A percentile compares a stretch with the other conserved stretches of the same genome.
phyloP scores from a whole-genome alignment of 2,797 vertebrate genomes.

The Pipistrellus kuhlii region DNA sequence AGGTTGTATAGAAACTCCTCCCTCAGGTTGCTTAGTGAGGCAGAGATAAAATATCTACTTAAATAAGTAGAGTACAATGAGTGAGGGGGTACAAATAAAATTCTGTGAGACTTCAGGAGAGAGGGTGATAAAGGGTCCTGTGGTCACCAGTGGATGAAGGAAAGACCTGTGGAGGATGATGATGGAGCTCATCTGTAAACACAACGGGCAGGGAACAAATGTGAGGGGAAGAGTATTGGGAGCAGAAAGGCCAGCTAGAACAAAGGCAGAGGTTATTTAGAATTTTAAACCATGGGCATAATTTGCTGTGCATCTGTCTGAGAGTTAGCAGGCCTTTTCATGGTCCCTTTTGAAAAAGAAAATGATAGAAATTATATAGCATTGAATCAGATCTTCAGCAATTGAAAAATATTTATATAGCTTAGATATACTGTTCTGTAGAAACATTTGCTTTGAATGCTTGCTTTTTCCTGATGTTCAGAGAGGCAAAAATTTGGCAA shows the following conservation, averaged over 20 bases:
- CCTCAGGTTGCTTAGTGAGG: neutral
- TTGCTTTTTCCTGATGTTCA: neutral
- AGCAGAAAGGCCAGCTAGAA: neutral
- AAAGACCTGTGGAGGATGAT: neutral
- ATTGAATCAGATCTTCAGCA: neutral
- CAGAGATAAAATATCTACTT: neutral
- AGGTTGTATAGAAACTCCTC: neutral
- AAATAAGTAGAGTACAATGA: neutral
- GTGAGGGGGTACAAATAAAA: neutral
- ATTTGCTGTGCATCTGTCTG: neutral
- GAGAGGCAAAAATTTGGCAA: conserved; percentile 25
- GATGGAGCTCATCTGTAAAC: neutral
- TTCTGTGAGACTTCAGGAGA: neutral
- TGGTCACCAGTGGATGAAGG: neutral
- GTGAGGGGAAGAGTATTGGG: neutral
- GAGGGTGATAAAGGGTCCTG: neutral
- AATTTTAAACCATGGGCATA: neutral
- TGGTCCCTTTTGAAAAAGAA: neutral
- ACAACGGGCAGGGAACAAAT: neutral
- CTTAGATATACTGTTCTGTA: neutral
- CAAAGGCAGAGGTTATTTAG: neutral
- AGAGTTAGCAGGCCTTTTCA: neutral
- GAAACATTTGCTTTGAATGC: neutral
- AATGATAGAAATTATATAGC: neutral
- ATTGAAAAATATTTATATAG: neutral